Percentiles rank a stretch among this genome's conserved stretches.
Conservation (phyloP, 2,113 vertebrate genomes). For the Serilophus lunatus region DNA sequence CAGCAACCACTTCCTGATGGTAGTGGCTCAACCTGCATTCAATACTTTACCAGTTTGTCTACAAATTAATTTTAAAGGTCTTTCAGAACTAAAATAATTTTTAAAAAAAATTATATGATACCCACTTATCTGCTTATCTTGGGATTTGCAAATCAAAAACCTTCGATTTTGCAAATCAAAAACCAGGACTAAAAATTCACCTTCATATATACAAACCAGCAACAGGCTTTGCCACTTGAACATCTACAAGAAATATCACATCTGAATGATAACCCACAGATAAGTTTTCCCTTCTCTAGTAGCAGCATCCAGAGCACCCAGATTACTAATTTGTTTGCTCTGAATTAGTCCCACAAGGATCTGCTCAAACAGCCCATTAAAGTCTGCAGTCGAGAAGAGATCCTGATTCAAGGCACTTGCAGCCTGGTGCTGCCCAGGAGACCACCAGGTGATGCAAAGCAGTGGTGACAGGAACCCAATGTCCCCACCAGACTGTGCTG, state of each 20-base stretch:
- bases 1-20: accelerated
- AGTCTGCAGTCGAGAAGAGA: background rate
- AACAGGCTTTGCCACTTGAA: background rate
- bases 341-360: background rate
- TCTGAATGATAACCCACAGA: background rate
- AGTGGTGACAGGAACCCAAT: background rate
- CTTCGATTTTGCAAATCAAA: background rate
- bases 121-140: background rate
- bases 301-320: background rate
- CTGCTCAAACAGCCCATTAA: background rate
- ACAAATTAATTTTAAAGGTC: background rate
- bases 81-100: background rate
- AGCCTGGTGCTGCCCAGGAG: background rate
- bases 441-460: background rate
- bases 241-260: background rate
- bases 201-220: background rate
- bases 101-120: background rate
- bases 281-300: background rate
- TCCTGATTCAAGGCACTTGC: accelerated
- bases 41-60: background rate
- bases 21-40: background rate
- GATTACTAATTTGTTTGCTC: background rate
- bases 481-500: background rate
- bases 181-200: background rate
- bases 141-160: background rate